phyloP scores from a whole-genome alignment of 2,797 vertebrate genomes.

The Anabacerthia variegaticeps region DNA sequence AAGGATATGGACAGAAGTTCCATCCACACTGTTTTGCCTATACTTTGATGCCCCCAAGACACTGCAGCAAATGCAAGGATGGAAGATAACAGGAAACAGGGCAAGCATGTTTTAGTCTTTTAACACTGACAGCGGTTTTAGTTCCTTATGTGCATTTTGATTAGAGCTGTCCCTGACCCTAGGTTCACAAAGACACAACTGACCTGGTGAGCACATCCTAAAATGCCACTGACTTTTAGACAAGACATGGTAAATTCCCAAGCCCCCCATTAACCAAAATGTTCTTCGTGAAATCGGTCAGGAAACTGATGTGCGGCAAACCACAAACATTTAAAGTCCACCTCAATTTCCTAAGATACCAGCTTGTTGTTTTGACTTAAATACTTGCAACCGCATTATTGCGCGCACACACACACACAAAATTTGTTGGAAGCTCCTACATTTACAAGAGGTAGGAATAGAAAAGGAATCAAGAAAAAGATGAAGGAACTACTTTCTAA shows the following conservation, averaged over 20 bases:
- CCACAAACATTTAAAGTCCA: neutral
- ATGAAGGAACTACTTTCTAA: neutral
- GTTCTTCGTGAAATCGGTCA: rapidly evolving
- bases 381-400: neutral
- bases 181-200: neutral
- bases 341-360: neutral
- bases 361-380: neutral
- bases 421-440: neutral
- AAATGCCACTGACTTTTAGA: neutral
- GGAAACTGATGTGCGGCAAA: neutral
- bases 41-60: neutral
- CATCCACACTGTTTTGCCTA: neutral
- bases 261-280: neutral
- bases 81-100: neutral
- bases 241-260: neutral
- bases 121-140: neutral
- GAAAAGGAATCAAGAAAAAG: neutral
- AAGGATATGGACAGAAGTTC: neutral
- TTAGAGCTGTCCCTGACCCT: neutral
- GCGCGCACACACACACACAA: too few relatives aligned
- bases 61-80: neutral
- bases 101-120: neutral
- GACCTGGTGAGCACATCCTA: rapidly evolving
- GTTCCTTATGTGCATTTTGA: neutral
- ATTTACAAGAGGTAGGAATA: neutral